Conservation (phyloP, 2,113 vertebrate genomes). For the Candoia aspera region DNA sequence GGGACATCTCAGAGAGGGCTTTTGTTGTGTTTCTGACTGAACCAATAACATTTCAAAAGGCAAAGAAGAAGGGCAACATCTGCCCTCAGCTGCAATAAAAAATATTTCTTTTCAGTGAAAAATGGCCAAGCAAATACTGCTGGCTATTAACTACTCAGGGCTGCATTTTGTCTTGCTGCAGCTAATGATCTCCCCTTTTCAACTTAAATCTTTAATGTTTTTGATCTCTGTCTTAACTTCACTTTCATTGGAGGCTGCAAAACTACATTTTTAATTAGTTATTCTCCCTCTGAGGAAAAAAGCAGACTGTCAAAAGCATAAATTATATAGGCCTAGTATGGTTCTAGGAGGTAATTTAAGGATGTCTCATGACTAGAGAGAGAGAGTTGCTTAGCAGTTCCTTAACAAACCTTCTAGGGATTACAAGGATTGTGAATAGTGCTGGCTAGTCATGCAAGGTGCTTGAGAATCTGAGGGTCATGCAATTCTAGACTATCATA, state of each 20-base stretch:
- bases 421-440: background rate
- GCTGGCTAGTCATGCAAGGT: background rate
- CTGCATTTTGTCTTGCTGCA: conserved; percentile 9
- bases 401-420: background rate
- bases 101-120: conserved; percentile 26
- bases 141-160: conserved; percentile 12
- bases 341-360: background rate
- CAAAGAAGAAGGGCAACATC: conserved; percentile 3
- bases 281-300: background rate
- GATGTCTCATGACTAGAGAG: background rate
- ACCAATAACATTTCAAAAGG: conserved; percentile 1
- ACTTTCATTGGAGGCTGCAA: conserved; percentile 11
- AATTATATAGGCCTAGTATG: conserved; percentile 2
- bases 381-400: background rate
- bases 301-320: background rate
- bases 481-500: background rate
- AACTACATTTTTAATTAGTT: conserved; percentile 23
- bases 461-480: background rate
- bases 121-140: conserved; percentile 9
- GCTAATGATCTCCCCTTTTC: conserved; percentile 26
- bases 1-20: background rate
- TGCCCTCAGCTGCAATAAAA: background rate
- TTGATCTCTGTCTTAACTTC: conserved; percentile 12
- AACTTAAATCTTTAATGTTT: conserved; percentile 28
- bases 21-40: background rate